A percentile compares a stretch with the other conserved stretches of the same genome.
phyloP scores from a whole-genome alignment of 2,888 invertebrate genomes.

The Eilema depressum region DNA sequence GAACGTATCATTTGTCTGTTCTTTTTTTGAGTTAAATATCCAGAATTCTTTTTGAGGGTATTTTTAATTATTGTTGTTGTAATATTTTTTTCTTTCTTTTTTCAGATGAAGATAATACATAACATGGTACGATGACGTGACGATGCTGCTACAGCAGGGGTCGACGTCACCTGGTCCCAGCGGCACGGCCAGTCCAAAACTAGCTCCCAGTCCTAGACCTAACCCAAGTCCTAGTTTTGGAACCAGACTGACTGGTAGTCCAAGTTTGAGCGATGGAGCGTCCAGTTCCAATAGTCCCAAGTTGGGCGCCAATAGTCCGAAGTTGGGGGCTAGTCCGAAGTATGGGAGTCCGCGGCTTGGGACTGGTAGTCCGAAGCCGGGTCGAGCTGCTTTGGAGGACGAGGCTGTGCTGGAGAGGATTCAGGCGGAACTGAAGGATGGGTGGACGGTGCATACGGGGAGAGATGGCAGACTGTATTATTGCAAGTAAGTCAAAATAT shows the following conservation, averaged over 20 bases:
- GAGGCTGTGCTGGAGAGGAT: conserved; percentile 85
- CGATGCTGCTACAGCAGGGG: conserved; percentile 85
- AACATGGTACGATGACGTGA: conserved; percentile 81
- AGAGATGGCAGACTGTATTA: conserved; percentile 94
- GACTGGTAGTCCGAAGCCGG: conserved; percentile 76
- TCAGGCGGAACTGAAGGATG: conserved; percentile 88
- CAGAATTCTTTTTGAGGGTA: conserved; percentile 29
- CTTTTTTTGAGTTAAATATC: conserved; percentile 57
- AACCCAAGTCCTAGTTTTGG: conserved; percentile 56
- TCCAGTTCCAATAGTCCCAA: conserved; percentile 63
- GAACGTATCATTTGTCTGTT: conserved; percentile 66
- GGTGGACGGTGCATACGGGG: conserved; percentile 93
- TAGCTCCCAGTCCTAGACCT: conserved; percentile 71
- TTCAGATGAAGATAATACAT: conserved; percentile 65
- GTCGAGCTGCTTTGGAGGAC: conserved; percentile 69
- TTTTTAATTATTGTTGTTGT: conserved; percentile 37
- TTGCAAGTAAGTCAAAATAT: conserved; percentile 96
- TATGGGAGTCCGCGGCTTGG: conserved; percentile 80
- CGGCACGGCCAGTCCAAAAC: conserved; percentile 82
- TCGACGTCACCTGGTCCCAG: conserved; percentile 83
- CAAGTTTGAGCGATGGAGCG: conserved; percentile 59
- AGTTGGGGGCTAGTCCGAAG: conserved; percentile 75
- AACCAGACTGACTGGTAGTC: conserved; percentile 67
- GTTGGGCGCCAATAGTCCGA: conserved; percentile 60
- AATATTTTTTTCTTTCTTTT: conserved; percentile 44